Conservation (phyloP, 2,888 invertebrate species). For the Megaustenia siamemsis region DNA sequence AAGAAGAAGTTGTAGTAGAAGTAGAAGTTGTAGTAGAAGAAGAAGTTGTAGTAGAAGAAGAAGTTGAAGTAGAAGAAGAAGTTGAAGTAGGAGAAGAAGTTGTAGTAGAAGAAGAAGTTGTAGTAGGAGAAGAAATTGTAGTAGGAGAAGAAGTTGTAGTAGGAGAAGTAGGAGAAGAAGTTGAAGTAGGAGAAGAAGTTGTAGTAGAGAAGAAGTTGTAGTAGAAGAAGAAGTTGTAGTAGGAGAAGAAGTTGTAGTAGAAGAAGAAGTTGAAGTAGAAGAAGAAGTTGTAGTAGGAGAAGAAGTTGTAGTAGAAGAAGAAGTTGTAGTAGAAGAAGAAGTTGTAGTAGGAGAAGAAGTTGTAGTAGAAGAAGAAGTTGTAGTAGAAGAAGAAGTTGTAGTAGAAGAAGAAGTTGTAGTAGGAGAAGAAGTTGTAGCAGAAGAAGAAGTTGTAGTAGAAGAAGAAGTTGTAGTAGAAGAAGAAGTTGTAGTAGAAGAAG, state of each 20-base stretch:
- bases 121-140: neutral
- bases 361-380: neutral
- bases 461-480: neutral
- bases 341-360: neutral
- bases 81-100: neutral
- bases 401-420: constrained; percentile 11
- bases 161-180: neutral
- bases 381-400: constrained; percentile 11
- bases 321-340: neutral
- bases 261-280: neutral
- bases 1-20: neutral
- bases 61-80: constrained; percentile 27
- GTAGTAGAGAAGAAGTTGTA: neutral
- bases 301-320: neutral
- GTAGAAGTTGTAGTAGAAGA: neutral
- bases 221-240: neutral
- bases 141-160: neutral
- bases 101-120: neutral
- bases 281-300: neutral
- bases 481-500: neutral
- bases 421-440: neutral
- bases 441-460: neutral
- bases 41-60: constrained; percentile 5
- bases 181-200: neutral
- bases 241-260: neutral